A percentile compares a stretch with the other conserved stretches of the same genome.
These are phyloP conservation scores for Sebastes cheni DNA, from an alignment of 2,797 vertebrate genomes.

Conservation along the genomic window DNA sequence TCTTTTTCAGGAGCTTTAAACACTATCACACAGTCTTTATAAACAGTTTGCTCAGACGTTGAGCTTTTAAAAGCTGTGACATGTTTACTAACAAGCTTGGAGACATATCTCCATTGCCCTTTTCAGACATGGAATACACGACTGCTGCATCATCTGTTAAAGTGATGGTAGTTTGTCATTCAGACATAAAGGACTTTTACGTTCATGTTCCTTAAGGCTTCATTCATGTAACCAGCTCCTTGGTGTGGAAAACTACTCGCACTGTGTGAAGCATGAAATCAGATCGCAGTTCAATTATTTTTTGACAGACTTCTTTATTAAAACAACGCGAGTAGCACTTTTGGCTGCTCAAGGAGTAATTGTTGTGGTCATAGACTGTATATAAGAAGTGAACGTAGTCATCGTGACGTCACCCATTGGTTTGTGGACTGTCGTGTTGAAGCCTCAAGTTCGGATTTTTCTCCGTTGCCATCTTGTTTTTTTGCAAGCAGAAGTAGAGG, in stretches of 20 bases:
- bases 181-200: neutral
- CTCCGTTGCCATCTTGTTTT: accelerated
- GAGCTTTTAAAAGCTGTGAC: neutral
- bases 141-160: neutral
- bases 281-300: neutral
- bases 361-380: too few species aligned
- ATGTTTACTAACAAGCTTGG: neutral
- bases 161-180: too few species aligned
- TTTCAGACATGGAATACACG: neutral
- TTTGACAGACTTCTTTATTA: neutral
- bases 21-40: neutral
- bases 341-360: neutral
- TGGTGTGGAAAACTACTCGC: neutral
- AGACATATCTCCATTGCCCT: neutral
- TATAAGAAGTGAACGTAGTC: too few species aligned
- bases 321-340: accelerated
- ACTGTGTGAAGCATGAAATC: neutral
- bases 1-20: neutral
- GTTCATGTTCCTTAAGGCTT: neutral
- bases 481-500: too few species aligned
- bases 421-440: too few species aligned
- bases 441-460: too few species aligned
- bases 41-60: neutral
- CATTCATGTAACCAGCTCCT: neutral
- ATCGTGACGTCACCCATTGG: too few species aligned